Evolutionary conservation across 1,140 invertebrate species (phyloP).

Genomic region (Brachionus asplanchnoidis): DNA sequence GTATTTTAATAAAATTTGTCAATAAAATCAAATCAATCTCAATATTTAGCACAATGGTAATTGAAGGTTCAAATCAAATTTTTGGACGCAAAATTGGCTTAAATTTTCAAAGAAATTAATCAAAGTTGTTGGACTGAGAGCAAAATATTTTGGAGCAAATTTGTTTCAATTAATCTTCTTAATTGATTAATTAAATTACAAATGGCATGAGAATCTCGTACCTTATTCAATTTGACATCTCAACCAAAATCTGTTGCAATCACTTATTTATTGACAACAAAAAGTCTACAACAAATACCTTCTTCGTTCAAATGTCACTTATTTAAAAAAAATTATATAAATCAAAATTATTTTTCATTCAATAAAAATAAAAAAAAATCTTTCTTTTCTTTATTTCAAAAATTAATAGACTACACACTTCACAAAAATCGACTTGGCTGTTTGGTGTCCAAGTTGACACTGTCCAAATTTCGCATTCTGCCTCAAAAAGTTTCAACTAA

Average conservation of each 20-base stretch:
- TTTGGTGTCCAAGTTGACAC: neutral
- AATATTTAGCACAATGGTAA: neutral
- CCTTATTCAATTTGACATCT: conserved; percentile 21
- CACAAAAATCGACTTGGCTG: neutral
- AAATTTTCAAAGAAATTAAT: neutral
- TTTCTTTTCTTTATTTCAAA: neutral
- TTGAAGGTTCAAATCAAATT: neutral
- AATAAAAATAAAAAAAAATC: neutral
- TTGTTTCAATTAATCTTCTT: conserved; percentile 23
- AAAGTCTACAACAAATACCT: neutral
- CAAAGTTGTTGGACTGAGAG: neutral
- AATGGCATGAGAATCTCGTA: neutral
- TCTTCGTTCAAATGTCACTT: conserved; percentile 14
- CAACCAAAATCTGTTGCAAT: neutral
- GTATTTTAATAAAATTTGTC: neutral
- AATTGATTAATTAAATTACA: conserved; percentile 33
- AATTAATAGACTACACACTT: neutral
- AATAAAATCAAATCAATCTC: neutral
- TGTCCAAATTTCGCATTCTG: conserved; percentile 6
- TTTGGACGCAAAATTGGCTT: neutral
- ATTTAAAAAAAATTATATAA: neutral
- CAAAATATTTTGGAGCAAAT: neutral
- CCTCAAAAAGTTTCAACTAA: neutral
- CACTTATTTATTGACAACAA: neutral
- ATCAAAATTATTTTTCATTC: neutral